Evolutionary conservation across 2,888 invertebrate species (phyloP).

Genomic region (Oligia strigilis): DNA sequence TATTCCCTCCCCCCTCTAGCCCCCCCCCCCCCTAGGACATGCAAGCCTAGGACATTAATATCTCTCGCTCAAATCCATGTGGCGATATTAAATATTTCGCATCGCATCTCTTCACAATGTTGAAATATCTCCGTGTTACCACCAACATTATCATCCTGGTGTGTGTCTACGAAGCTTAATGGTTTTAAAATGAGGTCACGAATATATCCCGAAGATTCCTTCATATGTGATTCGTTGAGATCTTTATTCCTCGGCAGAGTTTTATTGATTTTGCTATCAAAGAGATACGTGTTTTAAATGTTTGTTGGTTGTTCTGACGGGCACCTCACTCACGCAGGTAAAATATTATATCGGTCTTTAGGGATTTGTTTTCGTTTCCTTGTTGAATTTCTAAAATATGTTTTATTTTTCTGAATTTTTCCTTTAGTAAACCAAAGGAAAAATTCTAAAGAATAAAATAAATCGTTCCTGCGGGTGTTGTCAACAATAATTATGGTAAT

Average conservation of each 20-base stretch:
- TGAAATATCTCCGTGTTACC: conserved; percentile 55
- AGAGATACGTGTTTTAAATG: conserved; percentile 46
- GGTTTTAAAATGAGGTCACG: conserved; percentile 48
- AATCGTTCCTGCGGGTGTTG: background rate
- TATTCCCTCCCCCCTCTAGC: conserved; percentile 1
- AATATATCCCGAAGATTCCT: conserved; percentile 41
- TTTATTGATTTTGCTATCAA: conserved; percentile 54
- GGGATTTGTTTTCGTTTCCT: conserved; percentile 37
- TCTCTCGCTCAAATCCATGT: conserved; percentile 64
- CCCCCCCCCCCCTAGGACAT: background rate
- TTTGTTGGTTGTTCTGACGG: conserved; percentile 47
- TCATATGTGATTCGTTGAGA: conserved; percentile 40
- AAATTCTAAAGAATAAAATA: background rate
- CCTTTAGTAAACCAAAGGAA: background rate
- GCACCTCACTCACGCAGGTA: conserved; percentile 31
- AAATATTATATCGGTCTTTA: conserved; percentile 40
- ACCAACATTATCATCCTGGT: conserved; percentile 48
- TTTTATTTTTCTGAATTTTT: conserved; percentile 6
- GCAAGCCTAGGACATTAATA: conserved; percentile 49
- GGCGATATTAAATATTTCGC: conserved; percentile 74
- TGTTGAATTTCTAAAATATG: conserved; percentile 27
- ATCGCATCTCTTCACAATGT: conserved; percentile 36
- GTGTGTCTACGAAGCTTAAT: conserved; percentile 44
- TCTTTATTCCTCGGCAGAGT: conserved; percentile 47
- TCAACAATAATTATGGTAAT: background rate